phyloP scores from a whole-genome alignment of 2,113 vertebrate species.

The Pongo pygmaeus region DNA sequence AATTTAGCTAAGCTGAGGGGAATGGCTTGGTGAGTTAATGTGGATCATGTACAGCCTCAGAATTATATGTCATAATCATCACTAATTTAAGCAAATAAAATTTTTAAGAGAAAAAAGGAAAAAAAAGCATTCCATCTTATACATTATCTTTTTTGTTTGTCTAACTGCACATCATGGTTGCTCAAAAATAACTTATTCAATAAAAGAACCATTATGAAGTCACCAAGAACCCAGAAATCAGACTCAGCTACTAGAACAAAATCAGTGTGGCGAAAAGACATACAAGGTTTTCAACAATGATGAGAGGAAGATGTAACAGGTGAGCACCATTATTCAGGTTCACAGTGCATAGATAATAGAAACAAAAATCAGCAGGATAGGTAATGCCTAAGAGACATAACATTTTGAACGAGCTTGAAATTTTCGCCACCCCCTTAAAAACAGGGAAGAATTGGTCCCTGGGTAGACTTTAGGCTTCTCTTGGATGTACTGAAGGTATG shows the following conservation, averaged over 20 bases:
- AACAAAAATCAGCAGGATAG: background rate
- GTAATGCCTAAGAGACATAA: background rate
- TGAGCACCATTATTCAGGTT: background rate
- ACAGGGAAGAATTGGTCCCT: background rate
- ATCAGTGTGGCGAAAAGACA: background rate
- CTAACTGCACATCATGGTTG: background rate
- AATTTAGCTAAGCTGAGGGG: background rate
- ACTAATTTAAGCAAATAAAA: background rate
- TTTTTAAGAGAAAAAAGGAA: background rate
- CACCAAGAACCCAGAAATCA: background rate
- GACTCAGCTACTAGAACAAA: background rate
- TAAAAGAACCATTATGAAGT: background rate
- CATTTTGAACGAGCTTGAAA: background rate
- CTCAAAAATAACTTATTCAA: background rate
- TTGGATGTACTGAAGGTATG: accelerated
- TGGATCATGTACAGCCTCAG: background rate
- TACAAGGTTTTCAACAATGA: background rate
- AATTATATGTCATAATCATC: background rate
- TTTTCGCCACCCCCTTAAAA: background rate
- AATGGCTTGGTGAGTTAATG: background rate
- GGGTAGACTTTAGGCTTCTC: background rate
- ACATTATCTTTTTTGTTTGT: background rate
- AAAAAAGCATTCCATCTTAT: background rate
- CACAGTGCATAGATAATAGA: background rate
- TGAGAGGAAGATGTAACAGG: background rate